phyloP scores from a whole-genome alignment of 2,888 invertebrate genomes.

The Luperina nickerlii region DNA sequence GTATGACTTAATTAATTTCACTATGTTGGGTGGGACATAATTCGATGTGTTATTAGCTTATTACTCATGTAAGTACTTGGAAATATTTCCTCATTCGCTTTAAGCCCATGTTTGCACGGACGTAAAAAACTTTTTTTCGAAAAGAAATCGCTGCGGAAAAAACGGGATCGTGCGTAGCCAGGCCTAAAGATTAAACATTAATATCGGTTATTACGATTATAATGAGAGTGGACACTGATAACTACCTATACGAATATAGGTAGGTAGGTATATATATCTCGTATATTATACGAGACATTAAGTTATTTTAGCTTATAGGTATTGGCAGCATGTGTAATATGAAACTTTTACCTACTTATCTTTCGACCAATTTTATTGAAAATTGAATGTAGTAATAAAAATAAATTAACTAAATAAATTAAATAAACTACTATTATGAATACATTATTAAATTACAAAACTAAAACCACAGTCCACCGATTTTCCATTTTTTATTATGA shows the following conservation, averaged over 20 bases:
- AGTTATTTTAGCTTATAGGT: no score
- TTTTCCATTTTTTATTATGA: background rate
- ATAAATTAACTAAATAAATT: no score
- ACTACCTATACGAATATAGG: background rate
- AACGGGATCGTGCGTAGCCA: background rate
- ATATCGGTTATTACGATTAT: background rate
- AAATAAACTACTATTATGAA: background rate
- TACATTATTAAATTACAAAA: background rate
- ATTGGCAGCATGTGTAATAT: no score
- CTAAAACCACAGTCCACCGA: background rate
- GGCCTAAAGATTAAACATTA: background rate
- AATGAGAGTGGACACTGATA: background rate
- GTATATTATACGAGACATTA: no score
- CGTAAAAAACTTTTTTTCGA: background rate
- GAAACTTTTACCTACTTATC: background rate
- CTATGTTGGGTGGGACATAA: background rate
- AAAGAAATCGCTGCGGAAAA: background rate
- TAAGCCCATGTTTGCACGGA: background rate
- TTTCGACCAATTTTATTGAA: background rate
- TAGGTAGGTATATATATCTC: no score
- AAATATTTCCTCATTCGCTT: background rate
- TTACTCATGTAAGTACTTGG: background rate
- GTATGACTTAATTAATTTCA: constrained; percentile 2
- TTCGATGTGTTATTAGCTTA: background rate
- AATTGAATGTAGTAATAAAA: background rate